phyloP scores from a whole-genome alignment of 2,888 invertebrate species.

The Quadroppia sp. region DNA sequence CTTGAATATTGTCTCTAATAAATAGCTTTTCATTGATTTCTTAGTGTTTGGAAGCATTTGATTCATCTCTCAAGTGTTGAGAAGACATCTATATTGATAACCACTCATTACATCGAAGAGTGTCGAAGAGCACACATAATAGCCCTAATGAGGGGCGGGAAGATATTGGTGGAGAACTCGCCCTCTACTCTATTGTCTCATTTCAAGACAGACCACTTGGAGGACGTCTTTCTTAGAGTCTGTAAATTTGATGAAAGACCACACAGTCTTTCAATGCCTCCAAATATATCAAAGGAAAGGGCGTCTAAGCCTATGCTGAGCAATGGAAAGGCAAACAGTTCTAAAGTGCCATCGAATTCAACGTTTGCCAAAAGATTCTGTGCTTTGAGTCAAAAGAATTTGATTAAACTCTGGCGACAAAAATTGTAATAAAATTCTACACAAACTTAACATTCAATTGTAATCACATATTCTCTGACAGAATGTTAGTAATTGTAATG shows the following conservation, averaged over 20 bases:
- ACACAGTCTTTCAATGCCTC: background rate
- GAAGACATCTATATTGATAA: slow-evolving; percentile 6
- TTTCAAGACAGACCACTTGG: background rate
- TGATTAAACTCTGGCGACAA: background rate
- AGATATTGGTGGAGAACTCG: slow-evolving; percentile 9
- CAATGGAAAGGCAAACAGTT: background rate
- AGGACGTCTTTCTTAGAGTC: background rate
- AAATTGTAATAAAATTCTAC: background rate
- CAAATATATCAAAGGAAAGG: background rate
- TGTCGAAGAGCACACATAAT: background rate
- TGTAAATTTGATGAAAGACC: background rate
- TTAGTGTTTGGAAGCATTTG: slow-evolving; percentile 27
- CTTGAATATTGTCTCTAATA: background rate
- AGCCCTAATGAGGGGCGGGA: slow-evolving; percentile 6
- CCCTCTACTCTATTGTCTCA: background rate
- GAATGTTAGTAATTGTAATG: background rate
- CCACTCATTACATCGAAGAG: slow-evolving; percentile 30
- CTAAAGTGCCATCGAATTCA: no score
- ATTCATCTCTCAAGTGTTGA: background rate
- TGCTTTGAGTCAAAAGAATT: background rate
- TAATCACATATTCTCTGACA: background rate
- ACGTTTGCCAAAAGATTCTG: background rate
- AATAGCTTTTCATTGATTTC: background rate
- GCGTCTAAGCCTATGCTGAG: background rate
- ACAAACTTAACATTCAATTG: background rate